Evolutionary conservation across 1,140 invertebrate species (phyloP).

Genomic region (Macrostomum lignano): DNA sequence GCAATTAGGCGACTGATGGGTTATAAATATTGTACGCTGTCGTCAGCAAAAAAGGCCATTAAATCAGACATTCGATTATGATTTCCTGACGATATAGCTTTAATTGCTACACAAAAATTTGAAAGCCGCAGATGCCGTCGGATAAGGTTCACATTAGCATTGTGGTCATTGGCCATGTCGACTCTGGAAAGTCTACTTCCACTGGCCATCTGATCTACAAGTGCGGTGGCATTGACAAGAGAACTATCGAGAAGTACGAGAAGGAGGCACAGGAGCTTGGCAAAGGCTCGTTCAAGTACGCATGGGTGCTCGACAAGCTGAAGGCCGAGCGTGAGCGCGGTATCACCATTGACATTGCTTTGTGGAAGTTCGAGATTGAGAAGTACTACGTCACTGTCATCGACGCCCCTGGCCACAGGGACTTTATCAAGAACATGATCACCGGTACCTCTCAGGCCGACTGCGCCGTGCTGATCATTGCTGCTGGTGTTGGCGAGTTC

Average conservation of each 20-base stretch:
- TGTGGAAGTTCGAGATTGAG: constrained; percentile 92
- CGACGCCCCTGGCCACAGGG: constrained; percentile 89
- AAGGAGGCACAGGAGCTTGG: constrained; percentile 4
- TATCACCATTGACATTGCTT: constrained; percentile 93
- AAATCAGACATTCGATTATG: too few relatives aligned
- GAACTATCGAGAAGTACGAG: constrained; percentile 6
- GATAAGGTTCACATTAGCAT: too few relatives aligned
- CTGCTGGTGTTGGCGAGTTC: constrained; percentile 74
- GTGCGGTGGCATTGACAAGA: too few relatives aligned
- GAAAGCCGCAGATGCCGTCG: too few relatives aligned
- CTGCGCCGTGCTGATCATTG: constrained; percentile 77
- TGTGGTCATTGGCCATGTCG: constrained; percentile 90
- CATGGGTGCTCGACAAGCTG: constrained; percentile 36
- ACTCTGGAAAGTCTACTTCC: constrained; percentile 89
- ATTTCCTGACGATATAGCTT: too few relatives aligned
- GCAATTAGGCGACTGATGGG: too few relatives aligned
- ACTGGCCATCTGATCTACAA: constrained; percentile 91
- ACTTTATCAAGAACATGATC: constrained; percentile 99
- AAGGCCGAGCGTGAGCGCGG: constrained; percentile 89
- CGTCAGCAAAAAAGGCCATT: too few relatives aligned
- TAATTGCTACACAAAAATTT: too few relatives aligned
- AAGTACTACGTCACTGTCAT: constrained; percentile 96
- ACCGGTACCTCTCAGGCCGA: constrained; percentile 85
- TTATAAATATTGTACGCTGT: too few relatives aligned
- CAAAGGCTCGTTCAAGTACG: constrained; percentile 68